phyloP scores from a whole-genome alignment of 2,797 vertebrate species.

The Protonibea diacanthus region DNA sequence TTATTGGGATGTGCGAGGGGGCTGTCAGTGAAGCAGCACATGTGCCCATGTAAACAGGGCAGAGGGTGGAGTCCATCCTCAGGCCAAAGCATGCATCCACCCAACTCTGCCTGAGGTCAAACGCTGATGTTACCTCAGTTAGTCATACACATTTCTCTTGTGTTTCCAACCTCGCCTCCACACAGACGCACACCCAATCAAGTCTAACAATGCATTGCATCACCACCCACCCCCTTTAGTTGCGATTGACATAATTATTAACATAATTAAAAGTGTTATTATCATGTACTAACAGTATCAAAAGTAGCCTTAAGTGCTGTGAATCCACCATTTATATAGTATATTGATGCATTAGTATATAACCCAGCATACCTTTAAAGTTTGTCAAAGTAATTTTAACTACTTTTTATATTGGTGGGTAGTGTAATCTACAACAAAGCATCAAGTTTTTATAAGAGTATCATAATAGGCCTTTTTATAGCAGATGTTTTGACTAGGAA shows the following conservation, averaged over 20 bases:
- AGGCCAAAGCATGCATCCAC: slow-evolving; percentile 35
- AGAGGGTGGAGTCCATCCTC: slow-evolving; percentile 77
- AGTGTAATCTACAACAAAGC: neutral
- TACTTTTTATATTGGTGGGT: neutral
- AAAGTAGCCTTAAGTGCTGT: no score
- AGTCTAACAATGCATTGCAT: neutral
- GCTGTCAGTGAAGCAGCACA: slow-evolving; percentile 80
- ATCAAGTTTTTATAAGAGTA: neutral
- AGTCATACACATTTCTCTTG: no score
- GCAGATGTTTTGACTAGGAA: neutral
- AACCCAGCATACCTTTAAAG: no score
- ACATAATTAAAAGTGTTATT: no score
- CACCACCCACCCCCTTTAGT: neutral
- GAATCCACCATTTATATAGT: neutral
- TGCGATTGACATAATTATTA: no score
- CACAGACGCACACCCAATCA: neutral
- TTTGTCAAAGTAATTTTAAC: neutral
- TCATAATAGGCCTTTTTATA: no score
- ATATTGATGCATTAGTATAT: neutral
- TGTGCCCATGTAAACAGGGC: slow-evolving; percentile 82
- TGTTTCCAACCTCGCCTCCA: neutral
- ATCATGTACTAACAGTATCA: neutral
- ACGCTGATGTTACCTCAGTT: neutral
- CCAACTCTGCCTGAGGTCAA: neutral
- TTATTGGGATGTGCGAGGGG: slow-evolving; percentile 61